Conservation (phyloP, 2,113 vertebrate genomes). For the Butorides virescens region DNA sequence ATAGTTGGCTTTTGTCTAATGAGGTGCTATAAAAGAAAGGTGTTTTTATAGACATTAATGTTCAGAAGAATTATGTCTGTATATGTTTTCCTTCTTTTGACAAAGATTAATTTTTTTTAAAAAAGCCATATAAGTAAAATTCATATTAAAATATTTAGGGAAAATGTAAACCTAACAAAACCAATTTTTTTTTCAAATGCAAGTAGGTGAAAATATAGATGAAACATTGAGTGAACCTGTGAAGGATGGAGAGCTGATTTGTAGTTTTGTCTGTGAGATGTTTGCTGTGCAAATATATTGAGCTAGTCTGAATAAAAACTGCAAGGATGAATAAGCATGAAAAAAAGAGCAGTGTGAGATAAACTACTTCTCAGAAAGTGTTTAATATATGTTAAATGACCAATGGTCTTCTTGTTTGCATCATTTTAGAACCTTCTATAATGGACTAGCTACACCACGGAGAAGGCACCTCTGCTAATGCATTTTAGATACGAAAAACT, state of each 20-base stretch:
- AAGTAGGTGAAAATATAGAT: neutral
- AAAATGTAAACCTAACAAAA: neutral
- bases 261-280: neutral
- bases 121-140: neutral
- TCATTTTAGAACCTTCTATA: neutral
- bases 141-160: neutral
- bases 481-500: neutral
- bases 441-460: neutral
- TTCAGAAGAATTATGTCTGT: neutral
- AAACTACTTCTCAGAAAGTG: neutral
- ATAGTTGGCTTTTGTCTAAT: neutral
- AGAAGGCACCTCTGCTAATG: neutral
- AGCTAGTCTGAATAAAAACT: neutral
- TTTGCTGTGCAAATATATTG: neutral
- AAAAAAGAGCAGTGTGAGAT: neutral
- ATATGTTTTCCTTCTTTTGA: neutral
- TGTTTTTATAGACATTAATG: neutral
- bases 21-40: neutral
- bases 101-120: neutral
- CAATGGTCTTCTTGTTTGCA: neutral
- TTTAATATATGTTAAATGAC: neutral
- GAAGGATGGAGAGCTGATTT: neutral
- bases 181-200: neutral
- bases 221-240: neutral
- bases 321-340: neutral